These are phyloP conservation scores for Colletes collaris DNA, from an alignment of 2,888 invertebrate genomes.

Conservation along the genomic window DNA sequence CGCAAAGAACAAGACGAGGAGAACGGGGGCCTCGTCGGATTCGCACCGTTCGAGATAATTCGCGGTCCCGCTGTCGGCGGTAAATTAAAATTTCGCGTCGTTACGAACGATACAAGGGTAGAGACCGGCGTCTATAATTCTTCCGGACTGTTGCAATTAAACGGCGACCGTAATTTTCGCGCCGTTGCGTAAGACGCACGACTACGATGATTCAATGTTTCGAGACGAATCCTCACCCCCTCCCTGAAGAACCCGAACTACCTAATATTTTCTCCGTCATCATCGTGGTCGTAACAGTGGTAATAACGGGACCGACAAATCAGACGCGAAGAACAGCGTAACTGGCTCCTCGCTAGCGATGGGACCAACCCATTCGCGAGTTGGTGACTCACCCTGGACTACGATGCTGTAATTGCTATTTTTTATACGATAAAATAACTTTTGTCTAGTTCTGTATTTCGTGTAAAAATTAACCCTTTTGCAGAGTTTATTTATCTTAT, in stretches of 20 bases:
- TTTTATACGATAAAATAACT: too few species aligned
- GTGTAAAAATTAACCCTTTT: too few species aligned
- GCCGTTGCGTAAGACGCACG: conserved; percentile 6
- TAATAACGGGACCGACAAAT: neutral
- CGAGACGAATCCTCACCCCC: neutral
- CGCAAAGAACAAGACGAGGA: conserved; percentile 1
- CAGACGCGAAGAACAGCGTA: neutral
- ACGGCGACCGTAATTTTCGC: conserved; percentile 14
- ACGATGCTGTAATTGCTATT: too few species aligned
- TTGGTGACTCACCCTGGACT: too few species aligned
- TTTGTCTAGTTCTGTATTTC: too few species aligned
- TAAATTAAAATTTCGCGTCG: conserved; percentile 48
- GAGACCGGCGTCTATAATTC: conserved; percentile 6
- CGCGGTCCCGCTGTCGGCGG: conserved; percentile 36
- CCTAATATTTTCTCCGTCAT: neutral
- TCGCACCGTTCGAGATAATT: conserved; percentile 31
- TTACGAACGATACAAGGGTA: neutral
- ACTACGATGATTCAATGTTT: conserved; percentile 8
- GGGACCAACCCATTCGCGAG: neutral
- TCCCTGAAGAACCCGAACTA: too few species aligned
- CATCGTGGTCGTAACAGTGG: neutral
- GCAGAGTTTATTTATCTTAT: too few species aligned
- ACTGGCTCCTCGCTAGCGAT: neutral
- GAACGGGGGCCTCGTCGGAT: conserved; percentile 27
- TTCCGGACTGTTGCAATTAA: conserved; percentile 32